Percentiles rank a stretch among this genome's conserved stretches.
These are phyloP conservation scores for Emys orbicularis DNA, from an alignment of 2,797 vertebrate genomes.

Conservation along the genomic window DNA sequence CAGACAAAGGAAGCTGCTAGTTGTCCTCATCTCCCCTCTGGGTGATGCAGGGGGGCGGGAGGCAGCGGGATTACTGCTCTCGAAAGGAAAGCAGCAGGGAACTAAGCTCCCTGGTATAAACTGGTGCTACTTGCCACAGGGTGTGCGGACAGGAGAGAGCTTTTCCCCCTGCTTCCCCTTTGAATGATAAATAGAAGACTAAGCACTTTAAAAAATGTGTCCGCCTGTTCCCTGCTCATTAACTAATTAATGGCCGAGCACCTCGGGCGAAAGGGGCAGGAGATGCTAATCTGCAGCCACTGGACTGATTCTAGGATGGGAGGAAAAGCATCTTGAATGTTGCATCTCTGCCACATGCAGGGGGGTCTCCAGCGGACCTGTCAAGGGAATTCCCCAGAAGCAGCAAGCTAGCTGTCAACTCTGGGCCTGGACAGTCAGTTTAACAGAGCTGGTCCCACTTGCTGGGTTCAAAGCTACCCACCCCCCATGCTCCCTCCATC, in stretches of 20 bases:
- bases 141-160: neutral
- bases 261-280: neutral
- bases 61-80: neutral
- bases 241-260: neutral
- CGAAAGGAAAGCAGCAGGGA: neutral
- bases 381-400: neutral
- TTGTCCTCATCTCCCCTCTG: neutral
- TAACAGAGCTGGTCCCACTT: neutral
- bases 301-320: neutral
- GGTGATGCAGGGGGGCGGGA: accelerated
- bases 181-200: no score
- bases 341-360: neutral
- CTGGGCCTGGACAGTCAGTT: neutral
- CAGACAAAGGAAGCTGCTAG: neutral
- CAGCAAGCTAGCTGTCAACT: neutral
- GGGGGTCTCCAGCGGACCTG: neutral
- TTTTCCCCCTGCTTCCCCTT: neutral
- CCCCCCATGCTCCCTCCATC: neutral
- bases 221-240: neutral
- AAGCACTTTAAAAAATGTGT: neutral
- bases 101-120: neutral
- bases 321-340: neutral
- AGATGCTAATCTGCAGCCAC: neutral
- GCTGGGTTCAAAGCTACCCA: neutral
- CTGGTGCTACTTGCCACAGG: neutral